Evolutionary conservation across 2,113 vertebrate genomes (phyloP), one percentile per base, ranked within the genome.

Genomic region (Hystrix cristata): DNA sequence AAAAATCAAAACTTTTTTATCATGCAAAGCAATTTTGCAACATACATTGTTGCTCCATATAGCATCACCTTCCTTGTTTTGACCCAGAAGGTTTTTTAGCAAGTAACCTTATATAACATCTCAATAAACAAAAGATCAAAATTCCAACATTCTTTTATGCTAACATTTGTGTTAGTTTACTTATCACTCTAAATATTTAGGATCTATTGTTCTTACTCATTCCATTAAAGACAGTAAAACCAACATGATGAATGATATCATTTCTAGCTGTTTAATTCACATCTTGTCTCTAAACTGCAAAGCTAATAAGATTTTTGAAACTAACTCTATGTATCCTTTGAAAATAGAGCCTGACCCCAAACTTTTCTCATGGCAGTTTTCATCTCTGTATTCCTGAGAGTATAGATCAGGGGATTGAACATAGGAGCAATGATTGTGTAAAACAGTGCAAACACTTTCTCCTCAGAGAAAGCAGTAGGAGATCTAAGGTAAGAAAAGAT

Each of bases 321-420:
- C 59, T 7, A 81, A 27, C 55, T 67, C 1, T 8, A 3, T 9
- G 31, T 27, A 16, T 64, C 67, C 48, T 38, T 14, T 71, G 5
- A 91, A 85, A 74, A 51, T 16, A 71, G 12, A 4, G 5, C 38
- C 74, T 91, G 79, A 80, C 34, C 90, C 71, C 79, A 97, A 51
- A 90, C 13, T 7, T 71, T 95, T 38, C 43, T 93, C 34, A 87
- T 78, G 10, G 65, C 16, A 1, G n/a, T 83, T 82, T 96, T 93
- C 38, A 97, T 94, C 8, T 97, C 91, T 65, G 82, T 71, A 31
- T 97, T 97, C 55, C 89, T 95, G 86, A 96, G 34, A 0, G 57
- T 96, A 1, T 93, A 96, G 71, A 97, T 93, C 48, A 93, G 38
- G 1, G 72, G 92, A 43, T 83, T 96, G 38, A 97, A 53, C 95